A percentile compares a stretch with the other conserved stretches of the same genome.
phyloP scores from a whole-genome alignment of 2,113 vertebrate genomes.

The Spea bombifrons region DNA sequence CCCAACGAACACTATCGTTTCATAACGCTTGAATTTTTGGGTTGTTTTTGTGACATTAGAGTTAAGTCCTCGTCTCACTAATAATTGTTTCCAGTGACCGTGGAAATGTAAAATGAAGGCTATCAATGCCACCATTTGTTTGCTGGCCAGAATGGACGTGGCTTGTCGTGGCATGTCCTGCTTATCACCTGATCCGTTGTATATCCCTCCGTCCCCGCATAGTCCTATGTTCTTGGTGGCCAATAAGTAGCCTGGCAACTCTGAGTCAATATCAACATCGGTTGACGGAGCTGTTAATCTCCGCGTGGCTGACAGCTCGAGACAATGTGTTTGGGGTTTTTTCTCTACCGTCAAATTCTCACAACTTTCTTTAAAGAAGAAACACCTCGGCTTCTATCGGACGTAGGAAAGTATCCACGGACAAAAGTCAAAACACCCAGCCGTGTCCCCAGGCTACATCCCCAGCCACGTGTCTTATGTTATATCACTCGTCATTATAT shows the following conservation, averaged over 20 bases:
- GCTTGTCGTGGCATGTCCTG: slow-evolving; percentile 75
- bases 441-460: slow-evolving; percentile 45
- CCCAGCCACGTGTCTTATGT: no score
- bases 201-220: slow-evolving; percentile 68
- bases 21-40: neutral
- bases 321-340: slow-evolving; percentile 4
- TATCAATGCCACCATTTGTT: slow-evolving; percentile 67
- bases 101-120: slow-evolving; percentile 66
- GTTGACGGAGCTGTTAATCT: slow-evolving; percentile 77
- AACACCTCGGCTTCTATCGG: slow-evolving; percentile 28
- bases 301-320: slow-evolving; percentile 65
- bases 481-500: no score
- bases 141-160: slow-evolving; percentile 65
- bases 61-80: slow-evolving; percentile 56
- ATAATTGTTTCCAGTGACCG: slow-evolving; percentile 55
- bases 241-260: slow-evolving; percentile 76
- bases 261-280: slow-evolving; percentile 79
- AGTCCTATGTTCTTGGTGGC: slow-evolving; percentile 70
- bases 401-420: slow-evolving; percentile 65
- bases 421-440: slow-evolving; percentile 58
- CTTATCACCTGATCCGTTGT: slow-evolving; percentile 80
- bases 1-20: no score
- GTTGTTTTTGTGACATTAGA: neutral
- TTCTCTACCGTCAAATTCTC: neutral
- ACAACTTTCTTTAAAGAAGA: no score